Evolutionary conservation across 1,140 invertebrate species (phyloP), one percentile per base, ranked within the genome.

Genomic region (Panulirus ornatus): DNA sequence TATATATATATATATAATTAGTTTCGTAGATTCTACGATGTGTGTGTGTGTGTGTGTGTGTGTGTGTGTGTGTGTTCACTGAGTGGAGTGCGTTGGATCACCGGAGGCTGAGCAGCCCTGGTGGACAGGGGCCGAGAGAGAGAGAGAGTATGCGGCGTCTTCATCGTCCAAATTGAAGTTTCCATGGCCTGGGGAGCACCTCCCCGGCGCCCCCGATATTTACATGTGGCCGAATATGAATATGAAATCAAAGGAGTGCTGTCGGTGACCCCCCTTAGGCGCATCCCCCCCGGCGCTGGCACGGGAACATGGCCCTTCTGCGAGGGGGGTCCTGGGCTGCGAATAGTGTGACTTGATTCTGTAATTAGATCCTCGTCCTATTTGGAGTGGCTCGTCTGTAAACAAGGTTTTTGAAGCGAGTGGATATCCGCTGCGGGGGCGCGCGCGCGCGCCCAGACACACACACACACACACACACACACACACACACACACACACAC

Each of bases 281-380:
- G 58, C n/a, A 66, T 30, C 6, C 2, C 51, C 58, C n/a, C 58
- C 58, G 58, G 58, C 0, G n/a, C 58, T 27, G 58, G 5, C 58
- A 66, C 14, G n/a, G 58, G 14, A 66, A 66, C 58, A 66, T 66
- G n/a, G 30, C 58, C 58, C 58, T 58, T 66, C 58, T 27, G n/a
- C 3, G 8, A 30, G 51, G 51, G 16, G n/a, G 58, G 22, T 1
- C n/a, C 11, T 27, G 30, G 11, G 58, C 22, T 3, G 0, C 3
- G 3, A 30, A 27, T 66, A 44, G 44, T 19, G 14, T 27, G 14
- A n/a, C 75, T 75, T 27, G 44, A 14, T 1, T 38, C 2, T 47
- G 75, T 78, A 78, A 47, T 78, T 78, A 78, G 75, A 78, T 44
- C 40, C 75, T 78, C 75, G 2, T 78, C 27, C 75, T 78, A 78